Evolutionary conservation across 1,140 invertebrate species (phyloP).

Genomic region (Chironomus tepperi): DNA sequence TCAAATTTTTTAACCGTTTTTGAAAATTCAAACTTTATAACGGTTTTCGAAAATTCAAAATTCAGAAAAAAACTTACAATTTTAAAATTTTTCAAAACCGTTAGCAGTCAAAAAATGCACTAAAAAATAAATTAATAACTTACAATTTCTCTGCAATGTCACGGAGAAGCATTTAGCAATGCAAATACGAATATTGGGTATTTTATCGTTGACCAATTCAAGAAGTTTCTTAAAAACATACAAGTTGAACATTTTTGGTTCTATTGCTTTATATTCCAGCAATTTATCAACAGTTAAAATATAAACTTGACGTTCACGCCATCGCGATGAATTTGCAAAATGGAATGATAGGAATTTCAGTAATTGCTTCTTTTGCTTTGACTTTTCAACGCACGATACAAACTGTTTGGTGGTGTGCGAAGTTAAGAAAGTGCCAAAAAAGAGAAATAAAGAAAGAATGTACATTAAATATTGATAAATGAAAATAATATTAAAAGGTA

Average conservation of each 20-base stretch:
- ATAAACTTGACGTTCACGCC: conserved; percentile 24
- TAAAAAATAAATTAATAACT: neutral
- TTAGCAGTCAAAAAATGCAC: too few relatives aligned
- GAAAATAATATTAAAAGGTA: neutral
- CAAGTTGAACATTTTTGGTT: conserved; percentile 4
- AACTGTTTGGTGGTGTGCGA: neutral
- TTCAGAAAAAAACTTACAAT: too few relatives aligned
- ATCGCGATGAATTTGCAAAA: conserved; percentile 3
- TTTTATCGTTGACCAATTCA: conserved; percentile 16
- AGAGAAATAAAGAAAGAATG: neutral
- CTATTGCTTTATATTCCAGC: neutral
- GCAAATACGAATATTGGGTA: conserved; percentile 25
- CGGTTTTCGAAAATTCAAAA: too few relatives aligned
- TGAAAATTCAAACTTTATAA: too few relatives aligned
- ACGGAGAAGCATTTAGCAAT: conserved; percentile 17
- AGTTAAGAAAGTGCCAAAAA: too few relatives aligned
- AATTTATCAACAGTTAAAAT: conserved; percentile 19
- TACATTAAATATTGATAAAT: neutral
- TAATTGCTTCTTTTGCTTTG: neutral
- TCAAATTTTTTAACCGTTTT: too few relatives aligned
- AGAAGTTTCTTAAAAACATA: neutral
- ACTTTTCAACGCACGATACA: conserved; percentile 12
- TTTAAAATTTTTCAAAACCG: too few relatives aligned
- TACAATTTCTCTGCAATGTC: neutral
- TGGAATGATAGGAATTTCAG: conserved; percentile 20